Evolutionary conservation across 2,113 vertebrate genomes (phyloP).

Genomic region (Nesogale talazaci): DNA sequence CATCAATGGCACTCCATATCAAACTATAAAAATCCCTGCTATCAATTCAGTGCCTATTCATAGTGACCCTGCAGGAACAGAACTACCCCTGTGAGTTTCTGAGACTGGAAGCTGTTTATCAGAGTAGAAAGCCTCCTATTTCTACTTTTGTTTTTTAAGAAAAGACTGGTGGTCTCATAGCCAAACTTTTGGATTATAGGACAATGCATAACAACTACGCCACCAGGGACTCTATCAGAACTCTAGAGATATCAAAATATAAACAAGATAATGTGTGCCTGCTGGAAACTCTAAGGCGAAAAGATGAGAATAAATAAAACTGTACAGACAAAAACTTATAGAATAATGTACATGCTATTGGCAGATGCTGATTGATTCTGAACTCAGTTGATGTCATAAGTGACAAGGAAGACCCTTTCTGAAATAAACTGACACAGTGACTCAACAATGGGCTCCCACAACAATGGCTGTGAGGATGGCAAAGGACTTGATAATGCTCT

Average conservation of each 20-base stretch:
- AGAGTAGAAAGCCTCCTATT: too few relatives aligned
- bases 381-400: background rate
- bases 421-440: background rate
- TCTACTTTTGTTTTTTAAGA: too few relatives aligned
- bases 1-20: slow-evolving; percentile 6
- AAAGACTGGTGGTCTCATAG: too few relatives aligned
- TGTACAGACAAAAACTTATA: background rate
- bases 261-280: slow-evolving; percentile 14
- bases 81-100: too few relatives aligned
- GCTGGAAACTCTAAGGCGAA: slow-evolving; percentile 21
- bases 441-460: background rate
- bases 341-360: background rate
- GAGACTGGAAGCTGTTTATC: too few relatives aligned
- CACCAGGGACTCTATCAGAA: background rate
- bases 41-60: background rate
- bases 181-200: too few relatives aligned
- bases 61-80: background rate
- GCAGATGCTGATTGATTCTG: background rate
- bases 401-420: background rate
- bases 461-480: too few relatives aligned
- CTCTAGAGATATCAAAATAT: background rate
- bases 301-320: slow-evolving; percentile 11
- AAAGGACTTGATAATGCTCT: too few relatives aligned
- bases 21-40: background rate
- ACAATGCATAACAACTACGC: too few relatives aligned